Evolutionary conservation across 2,797 vertebrate genomes (phyloP).

Genomic region (Crocidura indochinensis): DNA sequence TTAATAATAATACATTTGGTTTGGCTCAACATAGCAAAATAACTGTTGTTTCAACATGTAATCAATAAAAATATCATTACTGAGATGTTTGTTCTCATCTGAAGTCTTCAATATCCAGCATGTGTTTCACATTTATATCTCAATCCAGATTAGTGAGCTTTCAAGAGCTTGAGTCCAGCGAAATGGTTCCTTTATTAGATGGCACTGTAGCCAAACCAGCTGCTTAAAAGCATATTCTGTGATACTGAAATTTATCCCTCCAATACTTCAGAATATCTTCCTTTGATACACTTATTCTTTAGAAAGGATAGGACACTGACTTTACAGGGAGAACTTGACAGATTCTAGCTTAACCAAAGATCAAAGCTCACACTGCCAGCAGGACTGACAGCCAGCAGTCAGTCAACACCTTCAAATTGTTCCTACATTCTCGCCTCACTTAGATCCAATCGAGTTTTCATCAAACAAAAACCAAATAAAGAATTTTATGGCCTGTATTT

Average conservation of each 20-base stretch:
- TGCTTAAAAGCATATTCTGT: neutral
- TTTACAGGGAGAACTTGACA: neutral
- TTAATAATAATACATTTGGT: neutral
- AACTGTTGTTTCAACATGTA: neutral
- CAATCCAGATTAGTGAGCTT: neutral
- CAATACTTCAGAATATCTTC: neutral
- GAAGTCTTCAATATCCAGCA: conserved; percentile 9
- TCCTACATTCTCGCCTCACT: neutral
- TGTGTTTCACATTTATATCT: neutral
- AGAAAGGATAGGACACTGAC: too few species aligned
- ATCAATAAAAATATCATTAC: conserved; percentile 40
- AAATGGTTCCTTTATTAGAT: neutral
- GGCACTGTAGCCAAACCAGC: neutral
- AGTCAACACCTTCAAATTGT: neutral
- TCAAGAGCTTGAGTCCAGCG: neutral
- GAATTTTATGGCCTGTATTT: neutral
- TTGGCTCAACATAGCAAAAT: neutral
- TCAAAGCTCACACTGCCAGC: neutral
- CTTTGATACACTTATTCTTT: neutral
- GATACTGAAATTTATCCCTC: too few species aligned
- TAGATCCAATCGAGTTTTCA: neutral
- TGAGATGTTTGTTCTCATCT: neutral
- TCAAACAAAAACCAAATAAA: neutral
- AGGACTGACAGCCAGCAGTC: neutral
- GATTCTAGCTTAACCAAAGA: neutral